Base-by-base conservation (phyloP, 1,140 invertebrate genomes). In the Drosophila pseudoananassae region DNA sequence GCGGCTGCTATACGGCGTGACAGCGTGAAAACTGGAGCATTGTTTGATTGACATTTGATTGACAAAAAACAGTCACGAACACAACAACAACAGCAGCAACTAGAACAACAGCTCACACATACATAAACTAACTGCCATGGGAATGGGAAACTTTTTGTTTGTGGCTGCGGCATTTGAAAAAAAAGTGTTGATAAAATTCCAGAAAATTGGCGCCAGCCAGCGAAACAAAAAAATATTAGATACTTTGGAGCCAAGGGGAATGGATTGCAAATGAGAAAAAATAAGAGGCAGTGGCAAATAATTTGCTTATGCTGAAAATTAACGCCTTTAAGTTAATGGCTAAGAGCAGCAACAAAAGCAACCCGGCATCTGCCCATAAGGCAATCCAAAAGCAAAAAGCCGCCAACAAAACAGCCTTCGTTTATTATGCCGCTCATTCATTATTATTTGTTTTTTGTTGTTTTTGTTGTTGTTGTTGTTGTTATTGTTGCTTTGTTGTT, bases 21-120 rank as follows among this genome's bases (percentile, higher is more conserved):
- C 65, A 69, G 71, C 71, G 71, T 75, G 73, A 64, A 65, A 85
- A 75, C 78, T 81, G 59, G 74, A 88, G 79, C 83, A 78, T 72
- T 82, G 69, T 83, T 88, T 87, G 83, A 88, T 88, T 87, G 83
- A 88, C 83, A 83, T 83, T 88, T 87, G 83, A 87, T 87, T 87
- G 83, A 82, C 83, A 76, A 87, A 82, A 29, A 47, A 66, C 57
- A 65, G 61, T 65, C 57, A 68, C 43, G 43, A 46, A 46, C 40
- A 60, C 57, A 70, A 40, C 47, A 53, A 38, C 20, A 17, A 33
- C 6, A 58, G 17, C 23, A 4, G 40, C 53, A 66, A 64, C 33
- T 61, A 65, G 61, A 65, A 65, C 50, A 36, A 3, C 10, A 10
- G 51, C 43, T 50, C 27, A 15, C 63, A 58, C 46, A 51, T 66